Conservation (phyloP, 2,797 vertebrate genomes). For the Cynopterus sphinx region DNA sequence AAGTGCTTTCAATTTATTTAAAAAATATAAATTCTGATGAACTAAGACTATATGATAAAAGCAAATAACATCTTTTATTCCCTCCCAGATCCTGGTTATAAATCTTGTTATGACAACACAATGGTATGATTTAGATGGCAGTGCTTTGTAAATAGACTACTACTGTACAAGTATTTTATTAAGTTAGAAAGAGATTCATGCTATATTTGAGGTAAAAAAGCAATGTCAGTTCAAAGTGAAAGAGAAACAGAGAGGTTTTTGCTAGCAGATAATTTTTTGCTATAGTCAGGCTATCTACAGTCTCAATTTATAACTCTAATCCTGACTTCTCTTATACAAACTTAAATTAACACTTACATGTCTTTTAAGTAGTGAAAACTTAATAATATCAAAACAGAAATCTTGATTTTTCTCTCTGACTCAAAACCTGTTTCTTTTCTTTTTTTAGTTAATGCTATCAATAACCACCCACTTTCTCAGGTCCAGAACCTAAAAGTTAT, state of each 20-base stretch:
- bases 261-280: neutral
- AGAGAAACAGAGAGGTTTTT: neutral
- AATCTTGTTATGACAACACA: neutral
- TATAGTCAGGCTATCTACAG: neutral
- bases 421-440: neutral
- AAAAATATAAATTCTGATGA: conserved; percentile 1
- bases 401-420: neutral
- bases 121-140: neutral
- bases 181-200: neutral
- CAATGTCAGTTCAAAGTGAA: neutral
- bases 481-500: neutral
- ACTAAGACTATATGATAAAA: conserved; percentile 46
- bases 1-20: conserved; percentile 41
- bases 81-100: neutral
- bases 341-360: neutral
- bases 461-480: neutral
- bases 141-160: neutral
- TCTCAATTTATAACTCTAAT: neutral
- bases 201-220: neutral
- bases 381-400: neutral
- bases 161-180: neutral
- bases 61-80: conserved; percentile 40
- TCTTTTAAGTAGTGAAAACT: neutral
- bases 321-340: neutral
- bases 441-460: neutral